A percentile compares a stretch with the other conserved stretches of the same genome.
Evolutionary conservation across 2,888 invertebrate genomes (phyloP).

Genomic region (Sepioteuthis lessoniana): DNA sequence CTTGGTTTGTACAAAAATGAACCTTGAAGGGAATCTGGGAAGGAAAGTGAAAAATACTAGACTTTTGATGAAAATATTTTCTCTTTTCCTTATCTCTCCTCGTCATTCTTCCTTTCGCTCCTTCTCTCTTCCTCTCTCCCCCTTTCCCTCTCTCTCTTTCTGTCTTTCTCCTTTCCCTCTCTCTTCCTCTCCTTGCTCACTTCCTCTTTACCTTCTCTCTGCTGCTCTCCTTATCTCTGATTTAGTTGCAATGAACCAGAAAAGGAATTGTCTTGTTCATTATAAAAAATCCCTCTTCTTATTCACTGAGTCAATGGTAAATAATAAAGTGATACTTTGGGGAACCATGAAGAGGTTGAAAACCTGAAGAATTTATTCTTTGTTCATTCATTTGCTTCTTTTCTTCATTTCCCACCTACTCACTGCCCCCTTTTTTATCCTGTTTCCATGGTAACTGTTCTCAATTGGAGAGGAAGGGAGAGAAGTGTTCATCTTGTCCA

Average conservation of each 20-base stretch:
- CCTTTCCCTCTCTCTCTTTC: background rate
- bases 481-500: background rate
- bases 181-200: background rate
- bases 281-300: background rate
- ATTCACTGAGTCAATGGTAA: background rate
- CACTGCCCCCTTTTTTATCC: background rate
- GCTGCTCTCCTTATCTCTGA: background rate
- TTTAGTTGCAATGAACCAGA: background rate
- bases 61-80: too few species aligned
- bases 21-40: too few species aligned
- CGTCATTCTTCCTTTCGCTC: too few species aligned
- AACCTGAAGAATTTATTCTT: background rate
- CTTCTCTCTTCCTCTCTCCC: too few species aligned
- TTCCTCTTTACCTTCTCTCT: background rate
- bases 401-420: background rate
- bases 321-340: background rate
- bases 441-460: background rate
- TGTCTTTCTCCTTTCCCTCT: background rate
- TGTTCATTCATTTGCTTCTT: background rate
- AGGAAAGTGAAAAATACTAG: too few species aligned
- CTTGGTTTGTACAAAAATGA: too few species aligned
- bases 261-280: too few species aligned
- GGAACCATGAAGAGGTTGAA: background rate
- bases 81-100: too few species aligned
- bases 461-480: background rate